These are phyloP conservation scores for Sprattus sprattus DNA, from an alignment of 2,113 vertebrate genomes.

Conservation along the genomic window DNA sequence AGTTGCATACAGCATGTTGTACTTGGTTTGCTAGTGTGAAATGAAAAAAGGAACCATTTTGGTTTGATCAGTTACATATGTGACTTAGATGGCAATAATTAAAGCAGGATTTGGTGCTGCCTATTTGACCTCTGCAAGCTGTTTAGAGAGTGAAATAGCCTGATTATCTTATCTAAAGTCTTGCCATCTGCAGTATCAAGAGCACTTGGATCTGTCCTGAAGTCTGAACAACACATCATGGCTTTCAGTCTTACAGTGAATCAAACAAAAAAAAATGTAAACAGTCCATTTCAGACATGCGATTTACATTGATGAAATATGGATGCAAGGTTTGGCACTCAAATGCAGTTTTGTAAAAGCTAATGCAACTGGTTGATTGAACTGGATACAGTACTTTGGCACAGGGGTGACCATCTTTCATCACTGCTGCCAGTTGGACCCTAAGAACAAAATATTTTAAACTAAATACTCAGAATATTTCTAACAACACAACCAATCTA, in stretches of 20 bases:
- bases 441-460: background rate
- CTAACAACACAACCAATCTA: conserved; percentile 2
- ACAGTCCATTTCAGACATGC: background rate
- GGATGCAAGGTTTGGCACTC: background rate
- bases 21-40: background rate
- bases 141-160: background rate
- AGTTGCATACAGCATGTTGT: background rate
- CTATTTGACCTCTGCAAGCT: background rate
- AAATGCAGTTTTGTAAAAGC: background rate
- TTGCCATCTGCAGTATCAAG: background rate
- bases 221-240: background rate
- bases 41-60: background rate
- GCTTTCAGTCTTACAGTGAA: background rate
- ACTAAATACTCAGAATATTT: background rate
- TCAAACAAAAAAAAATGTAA: background rate
- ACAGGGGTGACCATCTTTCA: background rate
- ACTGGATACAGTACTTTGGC: background rate
- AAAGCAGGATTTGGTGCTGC: background rate
- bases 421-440: background rate
- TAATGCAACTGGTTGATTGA: background rate
- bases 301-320: background rate
- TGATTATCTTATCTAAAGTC: background rate
- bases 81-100: background rate
- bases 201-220: background rate
- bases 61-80: background rate